Evolutionary conservation across 1,140 invertebrate species (phyloP), one percentile per base, ranked within the genome.

Genomic region (Drosophila murphyi): DNA sequence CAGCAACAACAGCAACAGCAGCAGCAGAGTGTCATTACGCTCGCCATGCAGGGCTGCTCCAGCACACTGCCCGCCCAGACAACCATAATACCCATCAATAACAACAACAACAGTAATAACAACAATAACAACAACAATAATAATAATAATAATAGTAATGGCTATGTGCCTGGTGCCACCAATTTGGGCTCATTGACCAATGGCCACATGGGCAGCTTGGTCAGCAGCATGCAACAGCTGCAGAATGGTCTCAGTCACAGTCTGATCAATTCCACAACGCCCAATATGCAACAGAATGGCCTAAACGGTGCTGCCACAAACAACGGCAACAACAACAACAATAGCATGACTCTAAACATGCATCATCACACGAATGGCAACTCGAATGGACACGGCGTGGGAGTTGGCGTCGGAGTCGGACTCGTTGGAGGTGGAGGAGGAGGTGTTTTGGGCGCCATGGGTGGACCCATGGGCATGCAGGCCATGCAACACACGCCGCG

Each of bases 61-160:
- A 85, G 72, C 71, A 81, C 86, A 4, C 54, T 92, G 47, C 91
- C 91, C 4, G 69, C 90, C 51, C 91, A 92, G 71, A 92, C 92
- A 2, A 90, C 92, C 31, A 92, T 94, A 20, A 93, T 94, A 77
- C 91, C 94, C 50, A 79, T 94, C 56, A 83, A 78, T 28, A 64
- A 80, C 37, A 78, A 57, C 34, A 76, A 57, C 93, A 12, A 0
- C 0, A 12, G 0, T 12, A 80, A 72, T n/a, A 81, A 56, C 4
- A 78, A 55, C 5, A 81, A 64, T 1, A 57, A 60, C 35, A 71
- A 55, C 12, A 81, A 68, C 5, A 65, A 60, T n/a, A 67, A 65
- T 3, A 65, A 39, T 5, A 67, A 48, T n/a, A 67, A 41, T 12
- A 68, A 47, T 7, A 68, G 60, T 3, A 69, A 47, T 20, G 57